Percentiles rank a stretch among this genome's conserved stretches.
Conservation (phyloP, 2,113 vertebrate species). For the Istiophorus platypterus region DNA sequence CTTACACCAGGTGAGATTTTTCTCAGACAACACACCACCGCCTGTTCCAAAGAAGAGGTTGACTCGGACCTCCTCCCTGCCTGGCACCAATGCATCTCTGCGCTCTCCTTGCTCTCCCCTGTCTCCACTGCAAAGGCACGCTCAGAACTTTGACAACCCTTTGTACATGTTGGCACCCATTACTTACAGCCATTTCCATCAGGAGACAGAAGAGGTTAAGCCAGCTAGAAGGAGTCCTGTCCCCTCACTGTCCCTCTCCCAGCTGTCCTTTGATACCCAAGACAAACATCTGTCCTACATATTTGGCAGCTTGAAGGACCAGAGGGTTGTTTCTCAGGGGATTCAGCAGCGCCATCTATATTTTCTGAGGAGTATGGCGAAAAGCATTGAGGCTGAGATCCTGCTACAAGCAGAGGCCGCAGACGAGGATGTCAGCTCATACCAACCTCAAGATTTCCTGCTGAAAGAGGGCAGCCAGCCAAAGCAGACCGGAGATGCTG, state of each 20-base stretch:
- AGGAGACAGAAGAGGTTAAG: conserved; percentile 27
- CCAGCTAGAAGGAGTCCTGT: neutral
- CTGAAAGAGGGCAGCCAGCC: conserved; percentile 63
- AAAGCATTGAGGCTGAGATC: conserved; percentile 59
- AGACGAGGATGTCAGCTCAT: conserved; percentile 39
- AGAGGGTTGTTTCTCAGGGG: conserved; percentile 45
- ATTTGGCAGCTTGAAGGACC: conserved; percentile 60
- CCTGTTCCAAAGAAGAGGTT: conserved; percentile 86
- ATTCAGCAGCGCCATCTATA: conserved; percentile 77
- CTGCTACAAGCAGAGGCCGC: conserved; percentile 45
- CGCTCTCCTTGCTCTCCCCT: neutral
- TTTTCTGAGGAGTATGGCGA: conserved; percentile 66
- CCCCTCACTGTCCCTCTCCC: conserved; percentile 30
- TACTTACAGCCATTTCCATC: neutral
- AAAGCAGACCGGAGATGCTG: conserved; percentile 68
- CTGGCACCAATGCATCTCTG: neutral
- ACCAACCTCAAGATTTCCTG: conserved; percentile 71
- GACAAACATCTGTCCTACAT: conserved; percentile 74
- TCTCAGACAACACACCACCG: conserved; percentile 81
- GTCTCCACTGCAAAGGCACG: neutral
- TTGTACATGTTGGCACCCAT: conserved; percentile 62
- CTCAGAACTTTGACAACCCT: conserved; percentile 67
- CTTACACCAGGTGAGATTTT: conserved; percentile 71
- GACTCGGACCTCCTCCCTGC: conserved; percentile 81
- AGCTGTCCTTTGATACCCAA: conserved; percentile 65